Conservation (phyloP, 2,113 vertebrate species). For the Neodontobutis hainanensis region DNA sequence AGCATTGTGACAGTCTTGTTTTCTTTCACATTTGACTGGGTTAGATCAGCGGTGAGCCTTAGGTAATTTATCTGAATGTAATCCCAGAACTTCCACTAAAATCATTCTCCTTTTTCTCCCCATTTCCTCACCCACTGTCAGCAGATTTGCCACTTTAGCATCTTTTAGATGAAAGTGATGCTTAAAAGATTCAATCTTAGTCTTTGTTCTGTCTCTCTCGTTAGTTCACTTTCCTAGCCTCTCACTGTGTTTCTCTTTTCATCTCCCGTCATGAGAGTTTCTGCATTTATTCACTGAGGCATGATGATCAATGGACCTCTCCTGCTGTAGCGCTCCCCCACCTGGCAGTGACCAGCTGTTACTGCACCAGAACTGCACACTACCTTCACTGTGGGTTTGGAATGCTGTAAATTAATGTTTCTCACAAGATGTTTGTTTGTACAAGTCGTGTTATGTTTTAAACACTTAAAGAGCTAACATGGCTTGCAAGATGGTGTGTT, state of each 20-base stretch:
- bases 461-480: no score
- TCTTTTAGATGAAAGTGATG: not conserved
- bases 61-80: slow-evolving; percentile 14
- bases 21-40: slow-evolving; percentile 27
- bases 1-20: slow-evolving; percentile 11
- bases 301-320: slow-evolving; percentile 5
- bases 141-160: not conserved
- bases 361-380: not conserved
- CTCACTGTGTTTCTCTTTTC: not conserved
- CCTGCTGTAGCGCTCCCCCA: not conserved
- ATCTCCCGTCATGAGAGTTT: not conserved
- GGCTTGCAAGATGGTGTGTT: no score
- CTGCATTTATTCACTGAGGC: slow-evolving; percentile 12
- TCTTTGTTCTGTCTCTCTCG: not conserved
- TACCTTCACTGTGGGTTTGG: not conserved
- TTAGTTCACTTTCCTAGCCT: not conserved
- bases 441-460: no score
- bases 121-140: not conserved
- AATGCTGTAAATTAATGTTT: not conserved
- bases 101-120: slow-evolving; percentile 1
- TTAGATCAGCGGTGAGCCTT: slow-evolving; percentile 14
- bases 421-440: no score
- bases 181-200: not conserved
- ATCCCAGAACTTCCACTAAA: not conserved
- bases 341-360: slow-evolving; percentile 11